Conservation (phyloP, 2,888 invertebrate species). For the Lacanobia wlatinum region DNA sequence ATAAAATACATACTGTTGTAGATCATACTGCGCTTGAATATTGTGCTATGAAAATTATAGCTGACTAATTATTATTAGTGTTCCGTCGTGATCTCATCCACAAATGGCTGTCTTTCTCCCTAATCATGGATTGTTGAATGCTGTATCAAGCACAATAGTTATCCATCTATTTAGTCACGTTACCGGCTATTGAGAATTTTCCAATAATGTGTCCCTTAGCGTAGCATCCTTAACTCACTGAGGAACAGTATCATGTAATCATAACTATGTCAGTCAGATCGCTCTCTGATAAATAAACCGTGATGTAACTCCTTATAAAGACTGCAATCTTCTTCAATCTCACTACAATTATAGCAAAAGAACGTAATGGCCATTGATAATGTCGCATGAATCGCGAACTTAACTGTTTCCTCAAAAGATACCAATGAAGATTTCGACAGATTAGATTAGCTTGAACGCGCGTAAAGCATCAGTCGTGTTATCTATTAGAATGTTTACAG, state of each 20-base stretch:
- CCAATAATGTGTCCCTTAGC: constrained; percentile 12
- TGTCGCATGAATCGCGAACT: constrained; percentile 18
- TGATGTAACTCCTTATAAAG: constrained; percentile 31
- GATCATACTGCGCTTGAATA: background rate
- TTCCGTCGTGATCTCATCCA: background rate
- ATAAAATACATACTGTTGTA: background rate
- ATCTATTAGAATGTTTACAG: constrained; percentile 25
- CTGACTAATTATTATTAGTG: background rate
- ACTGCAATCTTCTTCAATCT: constrained; percentile 18
- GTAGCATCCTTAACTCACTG: constrained; percentile 13
- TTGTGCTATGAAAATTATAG: background rate
- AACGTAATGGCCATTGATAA: constrained; percentile 32
- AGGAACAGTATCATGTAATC: constrained; percentile 13
- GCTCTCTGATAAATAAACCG: constrained; percentile 34
- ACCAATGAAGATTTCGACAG: constrained; percentile 30
- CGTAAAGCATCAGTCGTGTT: constrained; percentile 25
- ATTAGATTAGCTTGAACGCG: constrained; percentile 42
- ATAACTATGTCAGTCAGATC: constrained; percentile 10
- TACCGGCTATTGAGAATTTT: background rate
- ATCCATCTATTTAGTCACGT: background rate
- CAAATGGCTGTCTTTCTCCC: background rate
- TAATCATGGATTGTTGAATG: background rate
- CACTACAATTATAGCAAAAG: constrained; percentile 13
- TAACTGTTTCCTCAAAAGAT: constrained; percentile 50
- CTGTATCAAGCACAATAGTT: background rate